Evolutionary conservation across 2,113 vertebrate species (phyloP), one percentile per base, ranked within the genome.

Genomic region (Lophura nycthemera): DNA sequence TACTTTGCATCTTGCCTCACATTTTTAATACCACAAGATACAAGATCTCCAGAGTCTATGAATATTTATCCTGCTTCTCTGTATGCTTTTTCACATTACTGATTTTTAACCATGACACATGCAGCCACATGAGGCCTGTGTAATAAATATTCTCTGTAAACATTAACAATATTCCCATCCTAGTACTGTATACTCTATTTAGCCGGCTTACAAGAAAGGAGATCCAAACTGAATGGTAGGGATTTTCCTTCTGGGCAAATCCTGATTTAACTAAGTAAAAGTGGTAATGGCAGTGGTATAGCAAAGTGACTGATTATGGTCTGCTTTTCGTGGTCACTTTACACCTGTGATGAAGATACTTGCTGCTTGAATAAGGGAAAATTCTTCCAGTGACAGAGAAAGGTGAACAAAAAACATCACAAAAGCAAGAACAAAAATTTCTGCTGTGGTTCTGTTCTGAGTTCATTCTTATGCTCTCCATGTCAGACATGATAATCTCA

Each of bases 21-120:
- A 13, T 3, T 36, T 88, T 72, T 89, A 64, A 38, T 4, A 8
- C 3, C 9, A 22, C 11, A 3, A 29, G 42, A 73, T 48, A 61
- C 6, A 69, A 45, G 13, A n/a, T 24, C 25, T 75, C 24, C 24
- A 78, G 16, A 42, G 10, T 71, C 11, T 78, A 24, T 0, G 2
- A 5, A 3, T 45, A 52, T 71, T 85, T 66, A 18, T 69, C 10
- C 34, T 65, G 5, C 22, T 2, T 8, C 29, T 81, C 29, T 12
- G 5, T 25, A 32, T 2, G 36, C 8, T 83, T 19, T 4, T 65
- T 91, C 52, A 91, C 4, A 42, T 76, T 57, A 89, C 25, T 42
- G 1, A 0, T 27, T 61, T 67, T 71, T 59, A 11, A 43, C 19
- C 2, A 2, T n/a, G 2, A 27, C 13, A 10, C 1, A 0, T 38